phyloP scores from a whole-genome alignment of 2,888 invertebrate genomes.

The Rotaria macrura region DNA sequence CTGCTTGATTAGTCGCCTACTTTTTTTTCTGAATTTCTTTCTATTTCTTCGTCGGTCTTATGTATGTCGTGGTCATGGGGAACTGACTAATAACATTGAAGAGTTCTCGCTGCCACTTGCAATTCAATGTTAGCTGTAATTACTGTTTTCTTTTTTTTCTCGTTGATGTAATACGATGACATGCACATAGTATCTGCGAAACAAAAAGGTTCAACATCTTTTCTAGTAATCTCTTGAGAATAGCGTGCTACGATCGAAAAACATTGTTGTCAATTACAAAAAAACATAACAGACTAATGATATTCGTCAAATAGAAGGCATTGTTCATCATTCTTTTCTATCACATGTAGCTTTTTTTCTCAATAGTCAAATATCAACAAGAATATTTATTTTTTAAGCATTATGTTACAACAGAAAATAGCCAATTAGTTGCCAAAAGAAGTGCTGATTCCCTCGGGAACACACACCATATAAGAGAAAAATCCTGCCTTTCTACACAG shows the following conservation, averaged over 20 bases:
- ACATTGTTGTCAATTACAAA: neutral
- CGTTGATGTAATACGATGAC: neutral
- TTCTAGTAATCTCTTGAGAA: neutral
- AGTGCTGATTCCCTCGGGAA: neutral
- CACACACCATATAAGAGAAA: too few relatives aligned
- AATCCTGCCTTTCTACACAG: too few relatives aligned
- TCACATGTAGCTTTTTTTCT: too few relatives aligned
- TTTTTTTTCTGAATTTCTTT: neutral
- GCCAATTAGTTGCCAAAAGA: neutral
- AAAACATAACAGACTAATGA: too few relatives aligned
- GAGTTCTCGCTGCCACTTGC: too few relatives aligned
- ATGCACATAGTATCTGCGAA: neutral
- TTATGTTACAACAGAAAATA: too few relatives aligned
- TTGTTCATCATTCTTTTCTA: too few relatives aligned
- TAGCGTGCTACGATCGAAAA: neutral
- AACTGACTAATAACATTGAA: neutral
- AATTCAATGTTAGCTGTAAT: neutral
- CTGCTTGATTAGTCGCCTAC: neutral
- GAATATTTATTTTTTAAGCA: too few relatives aligned
- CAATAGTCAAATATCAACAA: too few relatives aligned
- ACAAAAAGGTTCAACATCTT: neutral
- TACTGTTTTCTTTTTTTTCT: neutral
- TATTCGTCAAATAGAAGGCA: too few relatives aligned
- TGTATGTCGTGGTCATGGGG: neutral
- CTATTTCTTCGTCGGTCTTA: neutral